Conservation (phyloP, 2,797 vertebrate genomes). For the Falco novaeseelandiae region DNA sequence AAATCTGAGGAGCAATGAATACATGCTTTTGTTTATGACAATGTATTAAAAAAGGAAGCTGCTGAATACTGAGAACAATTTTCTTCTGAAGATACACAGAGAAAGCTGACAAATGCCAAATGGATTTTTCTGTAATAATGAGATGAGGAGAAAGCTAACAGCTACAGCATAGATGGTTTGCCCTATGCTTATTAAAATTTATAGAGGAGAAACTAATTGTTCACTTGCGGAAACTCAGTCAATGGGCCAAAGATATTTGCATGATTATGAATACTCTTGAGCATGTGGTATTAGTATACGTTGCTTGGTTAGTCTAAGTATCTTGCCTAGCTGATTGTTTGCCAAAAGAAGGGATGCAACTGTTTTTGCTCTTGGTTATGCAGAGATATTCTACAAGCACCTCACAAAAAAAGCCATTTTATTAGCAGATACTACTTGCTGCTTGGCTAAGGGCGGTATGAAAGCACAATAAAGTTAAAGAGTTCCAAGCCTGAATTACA, state of each 20-base stretch:
- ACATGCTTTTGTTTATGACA: conserved; percentile 49
- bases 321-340: background rate
- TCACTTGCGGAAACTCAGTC: conserved; percentile 35
- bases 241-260: conserved; percentile 36
- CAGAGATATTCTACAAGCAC: background rate
- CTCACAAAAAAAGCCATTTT: background rate
- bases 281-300: background rate
- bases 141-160: conserved; percentile 49
- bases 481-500: background rate
- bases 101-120: conserved; percentile 50
- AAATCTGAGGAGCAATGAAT: conserved; percentile 50
- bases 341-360: background rate
- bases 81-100: conserved; percentile 47
- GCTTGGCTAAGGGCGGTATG: background rate
- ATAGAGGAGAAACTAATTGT: conserved; percentile 57
- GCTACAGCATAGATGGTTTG: background rate
- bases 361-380: background rate
- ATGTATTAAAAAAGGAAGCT: conserved; percentile 48
- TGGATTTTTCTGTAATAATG: conserved; percentile 46
- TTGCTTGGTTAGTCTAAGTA: background rate
- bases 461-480: background rate
- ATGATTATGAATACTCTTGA: conserved; percentile 34
- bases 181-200: conserved; percentile 57
- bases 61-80: conserved; percentile 56
- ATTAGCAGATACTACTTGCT: background rate